Evolutionary conservation across 2,888 invertebrate genomes (phyloP).

Genomic region (Pollenia griseotomentosa): DNA sequence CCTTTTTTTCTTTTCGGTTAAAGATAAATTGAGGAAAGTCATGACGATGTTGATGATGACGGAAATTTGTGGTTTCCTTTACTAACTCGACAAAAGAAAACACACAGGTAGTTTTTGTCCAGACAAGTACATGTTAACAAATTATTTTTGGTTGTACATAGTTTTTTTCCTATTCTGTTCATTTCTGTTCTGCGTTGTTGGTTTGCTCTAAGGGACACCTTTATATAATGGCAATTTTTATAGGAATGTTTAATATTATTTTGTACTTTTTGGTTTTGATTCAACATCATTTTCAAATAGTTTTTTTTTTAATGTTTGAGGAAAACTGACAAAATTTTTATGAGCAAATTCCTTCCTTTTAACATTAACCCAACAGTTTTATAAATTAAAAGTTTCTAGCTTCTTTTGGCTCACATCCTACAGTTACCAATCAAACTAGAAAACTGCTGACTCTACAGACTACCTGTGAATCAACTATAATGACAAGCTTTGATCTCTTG

Average conservation of each 20-base stretch:
- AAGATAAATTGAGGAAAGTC: constrained; percentile 58
- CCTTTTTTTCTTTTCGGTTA: not conserved
- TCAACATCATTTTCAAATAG: not conserved
- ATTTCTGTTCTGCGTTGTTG: not conserved
- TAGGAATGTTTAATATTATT: constrained; percentile 18
- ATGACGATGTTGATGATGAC: constrained; percentile 51
- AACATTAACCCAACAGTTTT: no score
- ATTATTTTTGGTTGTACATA: not conserved
- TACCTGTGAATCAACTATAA: no score
- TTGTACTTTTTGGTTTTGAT: not conserved
- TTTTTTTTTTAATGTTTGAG: not conserved
- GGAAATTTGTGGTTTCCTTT: constrained; percentile 69
- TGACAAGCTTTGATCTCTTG: no score
- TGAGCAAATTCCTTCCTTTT: no score
- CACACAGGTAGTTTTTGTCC: not conserved
- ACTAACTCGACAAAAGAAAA: constrained; percentile 29
- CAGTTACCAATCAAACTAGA: no score
- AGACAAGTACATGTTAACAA: constrained; percentile 33
- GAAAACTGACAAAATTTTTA: not conserved
- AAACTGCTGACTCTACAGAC: no score
- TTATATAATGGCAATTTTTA: not conserved
- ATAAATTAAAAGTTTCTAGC: no score
- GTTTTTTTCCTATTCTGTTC: not conserved
- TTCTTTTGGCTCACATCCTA: no score
- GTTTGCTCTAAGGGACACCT: not conserved